A percentile compares a stretch with the other conserved stretches of the same genome.
Evolutionary conservation across 2,113 vertebrate genomes (phyloP).

Genomic region (Diglossa brunneiventris): DNA sequence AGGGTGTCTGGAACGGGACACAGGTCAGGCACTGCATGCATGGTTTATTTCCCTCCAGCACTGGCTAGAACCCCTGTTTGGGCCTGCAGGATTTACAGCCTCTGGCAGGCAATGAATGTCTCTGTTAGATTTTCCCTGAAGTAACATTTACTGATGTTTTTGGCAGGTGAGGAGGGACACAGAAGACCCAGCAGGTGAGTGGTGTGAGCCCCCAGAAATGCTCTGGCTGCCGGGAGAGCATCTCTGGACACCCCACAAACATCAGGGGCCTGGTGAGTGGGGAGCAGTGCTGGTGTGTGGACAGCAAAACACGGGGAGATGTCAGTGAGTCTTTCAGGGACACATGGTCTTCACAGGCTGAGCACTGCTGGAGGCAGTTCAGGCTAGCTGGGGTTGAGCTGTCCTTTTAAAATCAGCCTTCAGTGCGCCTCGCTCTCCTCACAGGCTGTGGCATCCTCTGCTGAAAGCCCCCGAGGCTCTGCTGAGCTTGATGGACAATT

Average conservation of each 20-base stretch:
- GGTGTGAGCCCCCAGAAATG: fast-evolving
- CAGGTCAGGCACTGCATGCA: not conserved
- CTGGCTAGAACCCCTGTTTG: not conserved
- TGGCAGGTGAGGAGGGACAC: not conserved
- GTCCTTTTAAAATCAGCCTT: slow-evolving; percentile 37
- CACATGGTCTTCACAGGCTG: slow-evolving; percentile 26
- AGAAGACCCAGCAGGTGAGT: not conserved
- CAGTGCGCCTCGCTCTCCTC: not conserved
- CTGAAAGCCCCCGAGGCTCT: slow-evolving; percentile 52
- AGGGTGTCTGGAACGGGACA: not conserved
- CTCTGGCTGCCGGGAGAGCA: not conserved
- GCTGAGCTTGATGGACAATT: slow-evolving; percentile 64
- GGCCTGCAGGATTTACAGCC: not conserved
- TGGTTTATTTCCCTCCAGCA: not conserved
- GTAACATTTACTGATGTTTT: not conserved
- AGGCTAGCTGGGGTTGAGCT: not conserved
- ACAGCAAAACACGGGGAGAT: not conserved
- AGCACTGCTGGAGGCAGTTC: not conserved
- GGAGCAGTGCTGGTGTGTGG: not conserved
- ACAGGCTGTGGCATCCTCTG: slow-evolving; percentile 40
- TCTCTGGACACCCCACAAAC: fast-evolving
- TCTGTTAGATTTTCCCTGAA: not conserved
- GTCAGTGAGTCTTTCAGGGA: not conserved
- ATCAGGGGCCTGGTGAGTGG: fast-evolving
- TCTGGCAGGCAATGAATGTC: not conserved